Evolutionary conservation across 2,113 vertebrate species (phyloP), one percentile per base, ranked within the genome.

Genomic region (Oceanodroma tethys): DNA sequence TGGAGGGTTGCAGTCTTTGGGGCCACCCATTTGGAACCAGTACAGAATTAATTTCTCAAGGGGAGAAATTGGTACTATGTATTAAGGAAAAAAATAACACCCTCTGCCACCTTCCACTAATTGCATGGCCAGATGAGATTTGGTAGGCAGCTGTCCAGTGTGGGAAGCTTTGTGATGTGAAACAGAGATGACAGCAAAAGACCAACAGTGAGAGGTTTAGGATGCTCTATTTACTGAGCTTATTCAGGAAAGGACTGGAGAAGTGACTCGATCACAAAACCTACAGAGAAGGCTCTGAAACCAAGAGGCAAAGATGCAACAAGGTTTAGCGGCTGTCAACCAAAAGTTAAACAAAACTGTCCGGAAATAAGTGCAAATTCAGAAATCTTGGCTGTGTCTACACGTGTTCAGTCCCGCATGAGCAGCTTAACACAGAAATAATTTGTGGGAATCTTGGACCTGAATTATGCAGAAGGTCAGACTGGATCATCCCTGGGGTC

Each of bases 11-110:
- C 20, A 34, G 8, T 48, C 65, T 92, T 84, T 66, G 53, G 72
- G 82, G 50, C 76, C 85, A 89, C 76, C 84, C 76, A 26, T 76
- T 95, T 89, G 93, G 84, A 95, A 91, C 81, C 36, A 90, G 48
- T 8, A 29, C 63, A 60, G 58, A 94, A 66, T 81, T 95, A 52
- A 91, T 94, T 94, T 86, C 89, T 95, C 86, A 83, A 73, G 93
- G 80, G 71, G 30, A 67, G 36, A 76, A 93, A 90, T 8, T 16
- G 26, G 67, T 71, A 29, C 26, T 52, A 20, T n/a, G 16, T 11
- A 6, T 80, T 34, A 60, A 59, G 43, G 50, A 25, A 23, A 52
- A 72, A 67, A 11, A 19, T 26, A 62, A 27, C 47, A 16, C 50
- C 43, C 47, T 71, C 48, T 65, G 43, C 71, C 71, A 65, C 48